phyloP scores from a whole-genome alignment of 2,113 vertebrate species.

The Rafetus swinhoei region DNA sequence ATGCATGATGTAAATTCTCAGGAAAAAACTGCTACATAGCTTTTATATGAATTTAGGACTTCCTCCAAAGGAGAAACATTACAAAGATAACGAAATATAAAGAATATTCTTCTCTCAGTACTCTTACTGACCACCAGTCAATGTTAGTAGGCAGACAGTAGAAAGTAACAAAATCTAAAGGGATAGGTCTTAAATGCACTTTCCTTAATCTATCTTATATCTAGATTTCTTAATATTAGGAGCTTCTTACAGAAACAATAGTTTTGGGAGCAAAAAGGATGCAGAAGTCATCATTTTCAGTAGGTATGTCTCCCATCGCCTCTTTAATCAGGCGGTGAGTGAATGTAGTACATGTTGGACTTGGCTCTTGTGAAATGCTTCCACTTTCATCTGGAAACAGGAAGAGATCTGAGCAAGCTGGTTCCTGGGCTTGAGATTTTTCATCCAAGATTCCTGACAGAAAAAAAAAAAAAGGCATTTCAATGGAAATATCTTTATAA shows the following conservation, averaged over 20 bases:
- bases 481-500: background rate
- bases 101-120: background rate
- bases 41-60: background rate
- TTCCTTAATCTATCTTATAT: background rate
- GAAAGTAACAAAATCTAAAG: background rate
- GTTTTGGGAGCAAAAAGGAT: conserved; percentile 94
- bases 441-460: conserved; percentile 84
- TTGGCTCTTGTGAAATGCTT: conserved; percentile 85
- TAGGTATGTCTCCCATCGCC: conserved; percentile 75
- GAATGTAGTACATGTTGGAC: conserved; percentile 83
- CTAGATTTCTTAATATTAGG: background rate
- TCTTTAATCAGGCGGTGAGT: conserved; percentile 88
- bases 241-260: conserved; percentile 81
- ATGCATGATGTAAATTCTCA: background rate
- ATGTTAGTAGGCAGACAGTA: background rate
- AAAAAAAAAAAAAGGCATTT: background rate
- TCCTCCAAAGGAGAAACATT: background rate
- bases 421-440: conserved; percentile 80
- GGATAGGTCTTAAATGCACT: background rate
- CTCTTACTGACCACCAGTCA: background rate
- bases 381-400: conserved; percentile 98
- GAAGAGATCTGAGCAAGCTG: conserved; percentile 93
- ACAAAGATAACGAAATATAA: background rate
- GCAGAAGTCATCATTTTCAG: conserved; percentile 95
- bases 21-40: background rate